These are phyloP conservation scores for Pseudococcus jackbeardsleyi DNA, from an alignment of 2,888 invertebrate genomes.

Conservation along the genomic window DNA sequence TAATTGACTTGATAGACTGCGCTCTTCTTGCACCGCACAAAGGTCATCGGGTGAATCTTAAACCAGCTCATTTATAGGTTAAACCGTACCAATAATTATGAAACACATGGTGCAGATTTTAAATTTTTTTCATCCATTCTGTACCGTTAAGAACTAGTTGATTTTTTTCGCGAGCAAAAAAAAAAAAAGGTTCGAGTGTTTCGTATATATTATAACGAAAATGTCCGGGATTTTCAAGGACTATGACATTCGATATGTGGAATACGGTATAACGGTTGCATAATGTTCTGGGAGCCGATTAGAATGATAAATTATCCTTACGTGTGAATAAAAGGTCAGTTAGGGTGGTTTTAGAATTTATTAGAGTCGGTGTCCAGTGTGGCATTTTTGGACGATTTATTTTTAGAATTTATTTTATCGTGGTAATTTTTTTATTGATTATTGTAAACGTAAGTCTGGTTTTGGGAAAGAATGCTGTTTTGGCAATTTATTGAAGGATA, in stretches of 20 bases:
- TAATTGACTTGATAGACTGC: slow-evolving; percentile 55
- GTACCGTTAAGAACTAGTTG: slow-evolving; percentile 45
- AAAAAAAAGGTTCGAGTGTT: slow-evolving; percentile 32
- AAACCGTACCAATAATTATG: slow-evolving; percentile 60
- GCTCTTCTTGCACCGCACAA: slow-evolving; percentile 56
- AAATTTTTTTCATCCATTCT: slow-evolving; percentile 37
- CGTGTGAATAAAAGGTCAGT: neutral
- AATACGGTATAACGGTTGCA: neutral
- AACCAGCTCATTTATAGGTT: slow-evolving; percentile 64
- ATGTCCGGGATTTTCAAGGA: slow-evolving; percentile 55
- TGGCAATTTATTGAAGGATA: neutral
- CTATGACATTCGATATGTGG: slow-evolving; percentile 7
- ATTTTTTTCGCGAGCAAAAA: slow-evolving; percentile 20
- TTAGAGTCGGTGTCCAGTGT: neutral
- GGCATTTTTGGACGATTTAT: neutral
- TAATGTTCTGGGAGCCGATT: neutral
- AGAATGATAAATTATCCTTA: neutral
- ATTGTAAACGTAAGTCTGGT: neutral
- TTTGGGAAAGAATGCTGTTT: neutral
- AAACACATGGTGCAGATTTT: slow-evolving; percentile 52
- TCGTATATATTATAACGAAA: slow-evolving; percentile 11
- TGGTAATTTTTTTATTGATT: neutral
- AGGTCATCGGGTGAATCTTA: slow-evolving; percentile 63
- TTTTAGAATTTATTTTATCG: neutral
- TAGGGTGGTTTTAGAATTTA: neutral